Conservation (phyloP, 2,113 vertebrate genomes). For the Oncorhynchus keta region DNA sequence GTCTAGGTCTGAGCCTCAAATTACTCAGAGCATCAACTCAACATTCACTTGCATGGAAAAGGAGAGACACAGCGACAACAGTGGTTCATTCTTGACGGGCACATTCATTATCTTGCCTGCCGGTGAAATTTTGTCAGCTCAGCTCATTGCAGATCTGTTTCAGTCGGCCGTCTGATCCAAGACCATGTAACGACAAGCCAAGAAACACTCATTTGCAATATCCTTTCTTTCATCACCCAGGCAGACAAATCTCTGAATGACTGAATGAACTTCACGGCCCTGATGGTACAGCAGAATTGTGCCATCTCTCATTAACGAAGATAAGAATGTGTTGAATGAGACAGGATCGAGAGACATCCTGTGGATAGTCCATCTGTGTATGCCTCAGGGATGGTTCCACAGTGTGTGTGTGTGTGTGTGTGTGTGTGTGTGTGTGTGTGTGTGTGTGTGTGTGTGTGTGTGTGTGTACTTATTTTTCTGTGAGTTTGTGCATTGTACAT, state of each 20-base stretch:
- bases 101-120: background rate
- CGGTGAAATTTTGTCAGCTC: background rate
- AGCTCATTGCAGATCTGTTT: conserved; percentile 23
- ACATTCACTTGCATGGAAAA: background rate
- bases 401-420: background rate
- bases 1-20: background rate
- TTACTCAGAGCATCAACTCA: background rate
- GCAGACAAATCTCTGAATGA: conserved; percentile 32
- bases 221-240: conserved; percentile 25
- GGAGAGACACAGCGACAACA: background rate
- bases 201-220: conserved; percentile 31
- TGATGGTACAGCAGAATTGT: conserved; percentile 41
- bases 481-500: conserved; percentile 10
- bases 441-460: background rate
- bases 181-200: conserved; percentile 12
- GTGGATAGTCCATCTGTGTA: conserved; percentile 56
- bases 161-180: conserved; percentile 20
- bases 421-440: background rate
- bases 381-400: conserved; percentile 9
- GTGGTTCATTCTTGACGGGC: background rate
- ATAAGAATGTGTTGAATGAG: conserved; percentile 57
- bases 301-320: conserved; percentile 52
- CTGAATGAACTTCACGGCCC: conserved; percentile 44
- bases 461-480: background rate
- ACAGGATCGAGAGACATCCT: conserved; percentile 50